Evolutionary conservation across 2,888 invertebrate species (phyloP), one percentile per base, ranked within the genome.

Genomic region (Octodonta nipae): DNA sequence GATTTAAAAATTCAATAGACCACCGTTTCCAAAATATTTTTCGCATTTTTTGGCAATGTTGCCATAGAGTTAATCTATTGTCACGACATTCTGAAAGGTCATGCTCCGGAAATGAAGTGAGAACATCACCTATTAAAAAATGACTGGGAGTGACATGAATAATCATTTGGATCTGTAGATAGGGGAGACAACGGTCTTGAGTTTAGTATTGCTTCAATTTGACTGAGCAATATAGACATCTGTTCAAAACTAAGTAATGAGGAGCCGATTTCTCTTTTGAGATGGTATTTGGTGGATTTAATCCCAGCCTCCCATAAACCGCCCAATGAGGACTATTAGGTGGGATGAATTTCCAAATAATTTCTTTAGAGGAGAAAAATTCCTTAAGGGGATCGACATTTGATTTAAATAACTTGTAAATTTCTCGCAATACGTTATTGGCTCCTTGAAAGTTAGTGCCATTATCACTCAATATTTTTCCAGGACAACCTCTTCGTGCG

Each of bases 171-270:
- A 16, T 32, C 32, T 5, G 16, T 5, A 4, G 32, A 26, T n/a
- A 32, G 12, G 3, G 32, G 15, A 8, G 13, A 5, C 6, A 31
- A 14, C n/a, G 31, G 31, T 10, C 31, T 10, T 14, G 31, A 31
- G 14, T 24, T 32, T 7, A 32, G 6, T 7, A 14, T 26, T 2
- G 32, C 26, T 20, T 32, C 32, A 14, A 26, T 32, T 17, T 32
- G 32, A 8, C 10, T 7, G 4, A 26, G 10, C 10, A 26, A 10
- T 5, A 26, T 32, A 4, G 24, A 3, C 4, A 32, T 8, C 10
- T 32, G 26, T 26, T 32, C 32, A 8, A 15, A 32, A 3, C 15
- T 26, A 3, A 31, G 13, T 13, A 5, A n/a, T 2, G 32, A 4
- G 15, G 14, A 15, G 5, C 32, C 26, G 11, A 32, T n/a, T 13